Conservation (phyloP, 2,113 vertebrate genomes). For the Martes martes region DNA sequence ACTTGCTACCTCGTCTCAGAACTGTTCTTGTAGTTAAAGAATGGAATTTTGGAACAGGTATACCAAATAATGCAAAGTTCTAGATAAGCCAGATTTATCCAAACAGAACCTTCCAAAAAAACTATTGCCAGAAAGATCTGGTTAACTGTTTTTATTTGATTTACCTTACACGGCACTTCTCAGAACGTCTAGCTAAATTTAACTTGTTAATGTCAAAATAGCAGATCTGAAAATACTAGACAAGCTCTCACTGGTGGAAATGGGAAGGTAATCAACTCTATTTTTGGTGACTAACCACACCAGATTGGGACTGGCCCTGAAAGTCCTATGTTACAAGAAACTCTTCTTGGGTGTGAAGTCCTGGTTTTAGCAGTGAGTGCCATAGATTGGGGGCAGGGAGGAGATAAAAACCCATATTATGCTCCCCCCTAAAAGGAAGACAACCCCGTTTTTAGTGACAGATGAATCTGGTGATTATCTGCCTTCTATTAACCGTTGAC, state of each 20-base stretch:
- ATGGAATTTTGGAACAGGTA: background rate
- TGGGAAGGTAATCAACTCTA: background rate
- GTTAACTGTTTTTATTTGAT: background rate
- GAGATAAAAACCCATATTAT: background rate
- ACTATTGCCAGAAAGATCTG: background rate
- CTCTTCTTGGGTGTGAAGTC: background rate
- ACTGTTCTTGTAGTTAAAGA: slow-evolving; percentile 60
- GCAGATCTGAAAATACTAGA: background rate
- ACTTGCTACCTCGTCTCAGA: slow-evolving; percentile 83
- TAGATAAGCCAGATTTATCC: background rate
- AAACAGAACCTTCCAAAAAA: background rate
- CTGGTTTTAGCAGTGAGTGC: background rate
- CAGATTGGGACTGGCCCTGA: background rate
- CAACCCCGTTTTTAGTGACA: background rate
- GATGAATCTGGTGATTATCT: background rate
- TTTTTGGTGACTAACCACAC: background rate
- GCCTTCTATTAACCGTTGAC: background rate
- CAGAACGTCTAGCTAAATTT: background rate
- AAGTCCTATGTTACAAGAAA: background rate
- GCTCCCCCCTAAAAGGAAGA: background rate
- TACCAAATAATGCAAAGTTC: background rate
- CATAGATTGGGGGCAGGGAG: background rate
- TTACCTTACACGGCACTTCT: background rate
- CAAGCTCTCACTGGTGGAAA: background rate
- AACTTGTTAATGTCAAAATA: background rate